phyloP scores from a whole-genome alignment of 2,797 vertebrate species.

The Alca torda region DNA sequence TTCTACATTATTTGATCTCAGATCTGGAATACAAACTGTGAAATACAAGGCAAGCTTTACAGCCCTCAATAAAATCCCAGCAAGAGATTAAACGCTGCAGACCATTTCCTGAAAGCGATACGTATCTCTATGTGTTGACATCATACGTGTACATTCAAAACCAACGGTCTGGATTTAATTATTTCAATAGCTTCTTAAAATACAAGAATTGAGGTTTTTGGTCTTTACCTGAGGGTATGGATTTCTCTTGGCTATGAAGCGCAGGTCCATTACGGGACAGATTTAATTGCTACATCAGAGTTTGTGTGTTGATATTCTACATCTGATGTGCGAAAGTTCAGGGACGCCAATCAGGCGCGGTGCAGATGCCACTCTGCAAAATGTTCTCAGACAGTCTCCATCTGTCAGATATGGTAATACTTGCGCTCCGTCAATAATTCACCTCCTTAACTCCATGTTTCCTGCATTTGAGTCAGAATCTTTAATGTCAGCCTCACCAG shows the following conservation, averaged over 20 bases:
- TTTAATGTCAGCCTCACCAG: neutral
- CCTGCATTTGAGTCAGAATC: neutral
- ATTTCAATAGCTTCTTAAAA: neutral
- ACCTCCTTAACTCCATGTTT: neutral
- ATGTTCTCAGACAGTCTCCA: constrained; percentile 58
- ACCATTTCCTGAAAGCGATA: neutral
- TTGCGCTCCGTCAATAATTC: neutral
- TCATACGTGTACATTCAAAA: accelerated
- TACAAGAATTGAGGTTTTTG: neutral
- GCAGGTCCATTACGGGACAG: neutral
- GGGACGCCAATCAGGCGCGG: neutral
- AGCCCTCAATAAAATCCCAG: neutral
- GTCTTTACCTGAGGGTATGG: neutral
- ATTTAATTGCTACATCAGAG: constrained; percentile 34
- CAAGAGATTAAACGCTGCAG: neutral
- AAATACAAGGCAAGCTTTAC: neutral
- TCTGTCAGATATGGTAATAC: constrained; percentile 58
- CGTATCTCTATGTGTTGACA: neutral
- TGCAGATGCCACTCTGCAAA: constrained; percentile 30
- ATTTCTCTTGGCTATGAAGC: neutral
- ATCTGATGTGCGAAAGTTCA: constrained; percentile 49
- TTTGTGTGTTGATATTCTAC: constrained; percentile 20
- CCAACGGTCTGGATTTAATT: neutral
- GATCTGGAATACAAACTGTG: neutral
- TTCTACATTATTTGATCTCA: neutral